Evolutionary conservation across 2,113 vertebrate species (phyloP).

Genomic region (Sceloporus tristichus): DNA sequence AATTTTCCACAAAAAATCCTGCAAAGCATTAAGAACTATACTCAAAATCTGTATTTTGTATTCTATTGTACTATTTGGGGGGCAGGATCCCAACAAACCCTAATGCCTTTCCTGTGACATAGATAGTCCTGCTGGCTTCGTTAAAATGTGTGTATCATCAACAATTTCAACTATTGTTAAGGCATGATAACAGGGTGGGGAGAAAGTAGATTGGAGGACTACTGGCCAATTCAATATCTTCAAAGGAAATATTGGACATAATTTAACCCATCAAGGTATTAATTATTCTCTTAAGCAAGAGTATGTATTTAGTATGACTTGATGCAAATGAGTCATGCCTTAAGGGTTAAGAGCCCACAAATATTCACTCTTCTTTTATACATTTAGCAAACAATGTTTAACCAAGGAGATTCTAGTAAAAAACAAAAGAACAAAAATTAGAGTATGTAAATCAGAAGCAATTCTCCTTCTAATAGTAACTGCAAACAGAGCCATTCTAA

Average conservation of each 20-base stretch:
- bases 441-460: not conserved
- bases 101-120: too few relatives aligned
- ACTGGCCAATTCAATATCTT: not conserved
- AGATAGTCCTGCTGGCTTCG: not conserved
- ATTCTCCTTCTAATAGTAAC: not conserved
- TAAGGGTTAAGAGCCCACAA: not conserved
- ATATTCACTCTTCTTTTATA: not conserved
- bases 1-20: slow-evolving; percentile 2
- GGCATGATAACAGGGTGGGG: not conserved
- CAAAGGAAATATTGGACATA: not conserved
- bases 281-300: not conserved
- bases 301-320: not conserved
- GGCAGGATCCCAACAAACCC: not conserved
- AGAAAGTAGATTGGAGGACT: not conserved
- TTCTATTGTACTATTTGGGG: not conserved
- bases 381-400: too few relatives aligned
- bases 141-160: not conserved
- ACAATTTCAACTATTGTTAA: not conserved
- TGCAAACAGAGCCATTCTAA: not conserved
- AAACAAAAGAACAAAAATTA: not conserved
- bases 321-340: not conserved
- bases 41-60: not conserved
- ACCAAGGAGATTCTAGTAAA: not conserved
- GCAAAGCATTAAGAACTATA: slow-evolving; percentile 7
- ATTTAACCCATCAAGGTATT: not conserved